Evolutionary conservation across 64 coral and sea anemone genomes (phyloP), one percentile per base, ranked within the genome.

Genomic region (Anthopleura sola): DNA sequence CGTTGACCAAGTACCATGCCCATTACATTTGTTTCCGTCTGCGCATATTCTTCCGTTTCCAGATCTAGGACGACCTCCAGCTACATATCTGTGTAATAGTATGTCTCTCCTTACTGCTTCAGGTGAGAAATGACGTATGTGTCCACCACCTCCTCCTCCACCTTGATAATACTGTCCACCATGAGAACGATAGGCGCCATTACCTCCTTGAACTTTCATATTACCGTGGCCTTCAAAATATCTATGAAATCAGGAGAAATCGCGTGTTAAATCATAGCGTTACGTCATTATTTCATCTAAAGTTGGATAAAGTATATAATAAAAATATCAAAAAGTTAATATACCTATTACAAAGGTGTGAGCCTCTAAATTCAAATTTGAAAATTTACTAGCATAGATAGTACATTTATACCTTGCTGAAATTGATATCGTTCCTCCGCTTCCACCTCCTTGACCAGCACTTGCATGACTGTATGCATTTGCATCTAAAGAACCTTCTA

Each of bases 171-270:
- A 88, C 14, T 66, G 19, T 5, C 29, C 36, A 14, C 49, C 5
- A 36, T 36, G n/a, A n/a, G n/a, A 21, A 46, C 46, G 36, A 36
- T 37, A 81, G 87, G 33, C 69, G 38, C n/a, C 31, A 55, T 40
- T 19, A 51, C 95, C 91, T 36, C 95, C 95, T 36, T 57, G 76
- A 14, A 80, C 83, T 33, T 32, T 93, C 12, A 93, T 49, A 17
- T 91, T 79, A 6, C 95, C 95, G 55, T 98, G 95, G 10, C 95
- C 94, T 82, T 98, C 95, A 37, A 98, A 88, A 38, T 87, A 75
- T 36, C 69, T 75, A 33, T 14, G 29, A 75, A 75, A 75, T 29
- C 11, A 75, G 29, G 28, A 17, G 3, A 75, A 75, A 33, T 5
- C 3, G 46, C 3, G 46, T 48, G 46, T 48, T 48, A 11, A 48